phyloP scores from a whole-genome alignment of 2,113 vertebrate species.

The Bothrops jararaca region DNA sequence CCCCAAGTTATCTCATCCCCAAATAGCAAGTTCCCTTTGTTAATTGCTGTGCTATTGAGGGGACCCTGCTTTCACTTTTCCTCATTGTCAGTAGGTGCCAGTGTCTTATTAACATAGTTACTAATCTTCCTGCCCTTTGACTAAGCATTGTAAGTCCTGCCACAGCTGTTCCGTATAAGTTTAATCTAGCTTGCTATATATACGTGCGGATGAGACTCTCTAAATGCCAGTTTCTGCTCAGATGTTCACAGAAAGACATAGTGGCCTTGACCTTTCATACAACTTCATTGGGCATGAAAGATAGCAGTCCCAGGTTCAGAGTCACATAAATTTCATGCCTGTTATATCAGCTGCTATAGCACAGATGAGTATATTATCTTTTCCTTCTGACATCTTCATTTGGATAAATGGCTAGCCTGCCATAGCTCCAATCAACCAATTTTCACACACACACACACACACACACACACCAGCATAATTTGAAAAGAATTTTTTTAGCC shows the following conservation, averaged over 20 bases:
- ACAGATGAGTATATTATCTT: slow-evolving; percentile 41
- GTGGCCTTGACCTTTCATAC: slow-evolving; percentile 62
- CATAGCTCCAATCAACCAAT: slow-evolving; percentile 1
- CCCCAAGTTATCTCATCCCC: slow-evolving; percentile 18
- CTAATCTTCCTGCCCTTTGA: slow-evolving; percentile 61
- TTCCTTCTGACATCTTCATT: slow-evolving; percentile 55
- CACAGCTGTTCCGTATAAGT: slow-evolving; percentile 59
- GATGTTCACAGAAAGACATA: slow-evolving; percentile 60
- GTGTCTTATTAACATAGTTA: slow-evolving; percentile 49
- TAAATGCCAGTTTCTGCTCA: slow-evolving; percentile 56
- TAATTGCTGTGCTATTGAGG: slow-evolving; percentile 25
- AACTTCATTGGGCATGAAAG: slow-evolving; percentile 55
- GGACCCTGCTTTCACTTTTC: slow-evolving; percentile 12
- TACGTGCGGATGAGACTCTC: slow-evolving; percentile 54
- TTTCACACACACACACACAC: neutral
- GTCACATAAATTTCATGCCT: slow-evolving; percentile 59
- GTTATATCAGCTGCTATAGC: slow-evolving; percentile 56
- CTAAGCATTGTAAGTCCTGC: slow-evolving; percentile 45
- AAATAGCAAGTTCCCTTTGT: slow-evolving; percentile 17
- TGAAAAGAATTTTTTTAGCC: neutral
- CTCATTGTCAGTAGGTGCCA: slow-evolving; percentile 44
- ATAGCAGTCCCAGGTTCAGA: slow-evolving; percentile 45
- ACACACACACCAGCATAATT: neutral
- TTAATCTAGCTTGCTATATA: slow-evolving; percentile 54
- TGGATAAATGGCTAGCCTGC: slow-evolving; percentile 40